Percentiles rank a stretch among this genome's conserved stretches.
Conservation (phyloP, 2,888 invertebrate genomes). For the Acrobasis suavella region DNA sequence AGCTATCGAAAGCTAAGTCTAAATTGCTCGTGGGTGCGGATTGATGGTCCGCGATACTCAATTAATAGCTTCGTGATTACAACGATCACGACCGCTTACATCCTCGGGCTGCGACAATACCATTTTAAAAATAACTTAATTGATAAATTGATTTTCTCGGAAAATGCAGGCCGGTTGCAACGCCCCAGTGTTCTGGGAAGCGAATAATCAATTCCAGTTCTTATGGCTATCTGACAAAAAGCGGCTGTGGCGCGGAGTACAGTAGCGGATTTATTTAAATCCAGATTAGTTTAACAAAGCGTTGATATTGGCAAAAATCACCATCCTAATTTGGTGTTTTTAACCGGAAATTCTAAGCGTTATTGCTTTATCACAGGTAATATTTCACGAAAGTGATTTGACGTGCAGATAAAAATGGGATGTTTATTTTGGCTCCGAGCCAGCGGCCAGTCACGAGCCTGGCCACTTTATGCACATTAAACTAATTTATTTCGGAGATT, state of each 20-base stretch:
- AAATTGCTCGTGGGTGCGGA: conserved; percentile 64
- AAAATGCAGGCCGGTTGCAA: conserved; percentile 50
- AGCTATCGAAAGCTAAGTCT: conserved; percentile 53
- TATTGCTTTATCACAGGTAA: conserved; percentile 62
- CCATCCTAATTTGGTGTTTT: conserved; percentile 33
- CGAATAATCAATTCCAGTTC: conserved; percentile 45
- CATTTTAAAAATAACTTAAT: conserved; percentile 62
- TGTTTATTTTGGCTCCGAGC: conserved; percentile 52
- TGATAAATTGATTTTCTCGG: conserved; percentile 57
- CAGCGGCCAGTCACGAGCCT: conserved; percentile 71
- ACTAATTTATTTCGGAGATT: conserved; percentile 69
- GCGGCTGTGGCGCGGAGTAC: conserved; percentile 32
- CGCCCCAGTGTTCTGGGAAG: conserved; percentile 47
- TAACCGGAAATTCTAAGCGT: conserved; percentile 64
- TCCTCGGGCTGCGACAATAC: conserved; percentile 45
- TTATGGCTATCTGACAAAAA: conserved; percentile 49
- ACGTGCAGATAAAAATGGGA: conserved; percentile 61
- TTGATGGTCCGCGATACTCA: conserved; percentile 71
- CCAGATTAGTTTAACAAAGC: conserved; percentile 17
- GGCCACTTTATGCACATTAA: conserved; percentile 70
- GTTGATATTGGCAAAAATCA: conserved; percentile 13
- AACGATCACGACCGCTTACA: conserved; percentile 51
- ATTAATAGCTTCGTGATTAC: conserved; percentile 71
- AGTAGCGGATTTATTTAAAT: conserved; percentile 39
- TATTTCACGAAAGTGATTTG: conserved; percentile 66